Base-by-base conservation (phyloP, 1,140 invertebrate species). In the Drosophila triauraria region DNA sequence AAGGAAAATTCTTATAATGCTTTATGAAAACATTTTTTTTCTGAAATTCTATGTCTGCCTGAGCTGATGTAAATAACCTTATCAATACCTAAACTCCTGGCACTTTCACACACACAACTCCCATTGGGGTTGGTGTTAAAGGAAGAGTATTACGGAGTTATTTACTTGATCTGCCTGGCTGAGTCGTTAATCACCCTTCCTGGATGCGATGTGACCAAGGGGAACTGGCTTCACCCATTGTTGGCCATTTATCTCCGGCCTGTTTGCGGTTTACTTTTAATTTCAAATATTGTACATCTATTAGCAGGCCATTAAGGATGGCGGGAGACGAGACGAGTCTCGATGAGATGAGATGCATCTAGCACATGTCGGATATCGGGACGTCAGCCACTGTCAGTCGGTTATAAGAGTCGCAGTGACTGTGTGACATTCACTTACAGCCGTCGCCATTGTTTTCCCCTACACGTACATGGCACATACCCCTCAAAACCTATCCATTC, bases 291-390 rank as follows among this genome's bases (percentile, higher is more conserved):
- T 71, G 58, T 71, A 72, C 61, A 75, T 71, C 78, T 87, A 84
- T 84, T 90, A 83, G 70, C 64, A 90, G 69, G 48, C 77, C 74
- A 78, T 88, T 87, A 84, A 63, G 57, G 62, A 71, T 50, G 69
- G 67, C 51, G 51, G 44, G 62, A 68, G 17, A 54, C 17, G 50
- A 20, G 50, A 7, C 27, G 27, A 38, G 17, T 1, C 32, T 20
- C 23, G 53, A 25, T 56, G 53, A 56, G 53, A 56, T 56, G 53
- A 56, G 46, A 53, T 53, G 62, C 61, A 64, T 48, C 70, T 57
- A 86, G 83, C 84, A 84, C 85, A 90, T 87, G 84, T 84, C 84
- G 78, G 63, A 15, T 64, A 86, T 86, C 83, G 75, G 72, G 38
- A 40, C 53, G 82, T 83, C 80, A 74, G 68, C 68, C 76, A 69